Base-by-base conservation (phyloP, 2,113 vertebrate species). In the Clupea harengus region DNA sequence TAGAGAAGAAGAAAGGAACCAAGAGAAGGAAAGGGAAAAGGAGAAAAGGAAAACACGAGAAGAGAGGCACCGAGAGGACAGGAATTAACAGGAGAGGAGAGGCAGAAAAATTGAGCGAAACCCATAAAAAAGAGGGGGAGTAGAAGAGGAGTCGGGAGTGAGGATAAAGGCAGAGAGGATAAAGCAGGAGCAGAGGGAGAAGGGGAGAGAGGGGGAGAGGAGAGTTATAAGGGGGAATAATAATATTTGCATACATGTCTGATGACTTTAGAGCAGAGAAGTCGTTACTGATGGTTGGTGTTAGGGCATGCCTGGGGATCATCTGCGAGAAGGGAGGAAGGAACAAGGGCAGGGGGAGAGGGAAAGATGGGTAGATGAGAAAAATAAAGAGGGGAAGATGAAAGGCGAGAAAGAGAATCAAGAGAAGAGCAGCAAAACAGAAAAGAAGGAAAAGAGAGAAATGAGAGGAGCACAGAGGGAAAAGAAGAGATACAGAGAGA, bases 341-440 rank as follows among this genome's bases (percentile, higher is more conserved):
- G 22, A 45, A 46, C 81, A 85, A 81, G 87, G 85, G 45, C 39
- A 78, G 82, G 49, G 60, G 86, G 84, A 86, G 89, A 87, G 80
- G 87, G 87, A 88, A 81, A 80, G 86, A 90, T 88, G 86, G 81
- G 84, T 87, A 93, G 87, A 92, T 87, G 84, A 88, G 81, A 89
- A 45, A 87, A 88, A 87, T 88, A 88, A 28, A 82, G 45, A 85
- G 75, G 84, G 50, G 72, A 11, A 80, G 57, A 49, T 85, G 87
- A 86, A 86, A 67, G 88, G 88, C 91, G 85, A 81, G 84, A 91
- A 86, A 86, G 90, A 86, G 85, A 57, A 60, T 81, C 17, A 57
- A 83, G 80, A 39, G 82, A 45, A 46, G 84, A 81, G 52, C 52
- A 81, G 17, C 25, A 47, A 28, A 39, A 39, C 39, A 39, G 39